Conservation (phyloP, 2,797 vertebrate species). For the Nyctibius grandis region DNA sequence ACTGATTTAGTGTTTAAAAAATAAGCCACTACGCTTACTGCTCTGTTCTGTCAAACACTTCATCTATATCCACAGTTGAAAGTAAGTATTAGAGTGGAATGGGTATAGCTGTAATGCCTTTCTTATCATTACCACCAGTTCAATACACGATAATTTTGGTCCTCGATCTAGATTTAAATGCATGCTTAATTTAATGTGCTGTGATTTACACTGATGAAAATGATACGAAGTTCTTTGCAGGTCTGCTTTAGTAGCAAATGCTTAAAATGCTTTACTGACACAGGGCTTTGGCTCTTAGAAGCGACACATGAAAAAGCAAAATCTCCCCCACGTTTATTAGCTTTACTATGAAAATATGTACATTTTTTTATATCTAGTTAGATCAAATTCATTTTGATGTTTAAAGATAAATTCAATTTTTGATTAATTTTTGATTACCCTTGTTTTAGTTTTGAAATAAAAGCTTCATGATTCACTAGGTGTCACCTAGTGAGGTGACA, state of each 20-base stretch:
- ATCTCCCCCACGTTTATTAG: rapidly evolving
- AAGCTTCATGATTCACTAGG: neutral
- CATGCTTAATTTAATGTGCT: neutral
- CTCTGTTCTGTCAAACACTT: neutral
- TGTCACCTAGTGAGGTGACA: no score
- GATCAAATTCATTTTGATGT: neutral
- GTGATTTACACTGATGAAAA: neutral
- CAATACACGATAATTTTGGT: neutral
- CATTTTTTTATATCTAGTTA: neutral
- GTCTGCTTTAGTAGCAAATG: neutral
- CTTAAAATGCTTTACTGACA: neutral
- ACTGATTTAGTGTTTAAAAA: neutral
- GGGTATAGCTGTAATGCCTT: neutral
- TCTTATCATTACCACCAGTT: neutral
- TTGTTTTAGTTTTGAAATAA: neutral
- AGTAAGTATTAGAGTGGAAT: neutral
- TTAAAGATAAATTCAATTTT: neutral
- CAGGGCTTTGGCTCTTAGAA: neutral
- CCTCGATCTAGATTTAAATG: neutral
- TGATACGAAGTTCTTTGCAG: neutral
- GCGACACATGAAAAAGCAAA: neutral
- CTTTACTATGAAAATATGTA: neutral
- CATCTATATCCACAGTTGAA: neutral
- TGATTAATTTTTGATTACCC: neutral
- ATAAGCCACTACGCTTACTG: neutral